Evolutionary conservation across 2,113 vertebrate species (phyloP), one percentile per base, ranked within the genome.

Genomic region (Carassius gibelio): DNA sequence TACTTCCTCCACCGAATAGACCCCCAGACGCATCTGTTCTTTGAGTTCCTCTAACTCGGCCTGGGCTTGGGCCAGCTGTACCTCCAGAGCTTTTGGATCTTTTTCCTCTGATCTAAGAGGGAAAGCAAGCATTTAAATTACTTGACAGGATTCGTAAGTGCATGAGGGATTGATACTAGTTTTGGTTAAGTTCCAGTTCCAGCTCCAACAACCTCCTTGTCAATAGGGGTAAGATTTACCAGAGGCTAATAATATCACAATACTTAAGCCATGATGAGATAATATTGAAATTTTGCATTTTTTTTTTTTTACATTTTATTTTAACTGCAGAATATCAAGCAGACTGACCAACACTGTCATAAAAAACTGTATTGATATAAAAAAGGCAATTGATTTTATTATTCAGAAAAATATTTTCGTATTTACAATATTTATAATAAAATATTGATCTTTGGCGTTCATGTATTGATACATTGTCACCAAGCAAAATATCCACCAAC

Each of bases 41-140:
- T 88, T 92, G 0, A 95, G 92, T 85, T 93, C 92, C 82, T 89
- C 92, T 8, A 95, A 89, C 93, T 97, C 96, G 0, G 91, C 89
- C 89, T 93, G 90, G 0, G 92, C 94, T 0, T 85, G 93, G 36
- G 92, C 87, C 82, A 95, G 88, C 90, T 95, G 93, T 71, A 92
- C 93, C 36, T 90, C 85, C 9, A 93, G 89, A 0, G 69, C 88
- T 71, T 68, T 89, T 4, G 95, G 61, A 38, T 55, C 30, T 19
- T 61, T 61, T 50, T 80, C 61, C 94, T 93, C 2, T 92, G 75
- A 88, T 19, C 94, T 94, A 81, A 26, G 83, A 55, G 2, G 61
- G 30, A 80, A 21, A 78, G 19, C 3, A 57, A n/a, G 42, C 2
- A 48, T 81, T 85, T 69, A 11, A 57, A 38, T 38, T n/a, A 50